A percentile compares a stretch with the other conserved stretches of the same genome.
phyloP scores from a whole-genome alignment of 2,888 invertebrate species.

The Himalopsyche japonica region DNA sequence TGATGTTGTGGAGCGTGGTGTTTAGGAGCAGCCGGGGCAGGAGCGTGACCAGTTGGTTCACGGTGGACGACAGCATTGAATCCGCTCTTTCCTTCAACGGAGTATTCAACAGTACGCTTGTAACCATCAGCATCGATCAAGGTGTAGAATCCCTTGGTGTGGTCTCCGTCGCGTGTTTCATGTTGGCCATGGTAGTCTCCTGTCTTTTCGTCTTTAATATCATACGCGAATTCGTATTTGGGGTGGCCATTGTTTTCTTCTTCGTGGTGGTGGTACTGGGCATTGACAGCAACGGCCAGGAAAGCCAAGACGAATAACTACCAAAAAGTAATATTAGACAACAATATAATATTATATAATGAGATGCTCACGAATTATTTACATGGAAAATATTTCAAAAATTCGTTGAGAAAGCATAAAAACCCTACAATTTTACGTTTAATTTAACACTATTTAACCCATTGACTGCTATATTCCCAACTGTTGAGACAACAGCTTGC shows the following conservation, averaged over 20 bases:
- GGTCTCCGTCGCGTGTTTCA: conserved; percentile 60
- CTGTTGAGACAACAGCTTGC: no score
- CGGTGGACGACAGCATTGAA: conserved; percentile 56
- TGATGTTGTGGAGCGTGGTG: conserved; percentile 8
- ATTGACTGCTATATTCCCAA: no score
- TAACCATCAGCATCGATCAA: conserved; percentile 63
- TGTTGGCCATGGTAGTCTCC: conserved; percentile 64
- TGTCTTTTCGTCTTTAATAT: conserved; percentile 62
- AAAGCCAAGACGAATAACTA: neutral
- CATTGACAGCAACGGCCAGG: neutral
- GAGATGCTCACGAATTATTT: no score
- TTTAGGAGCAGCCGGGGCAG: conserved; percentile 42
- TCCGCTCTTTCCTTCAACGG: conserved; percentile 57
- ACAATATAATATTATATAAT: no score
- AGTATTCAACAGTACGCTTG: conserved; percentile 60
- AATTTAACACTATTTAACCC: no score
- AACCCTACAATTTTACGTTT: no score
- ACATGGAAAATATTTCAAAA: neutral
- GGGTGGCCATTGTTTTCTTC: conserved; percentile 50
- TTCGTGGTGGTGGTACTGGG: conserved; percentile 7
- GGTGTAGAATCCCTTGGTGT: conserved; percentile 61
- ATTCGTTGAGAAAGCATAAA: no score
- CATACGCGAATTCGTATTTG: conserved; percentile 63
- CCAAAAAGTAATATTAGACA: neutral
- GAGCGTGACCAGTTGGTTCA: conserved; percentile 42